These are phyloP conservation scores for Xiphophorus hellerii DNA, from an alignment of 2,113 vertebrate genomes.

Conservation along the genomic window DNA sequence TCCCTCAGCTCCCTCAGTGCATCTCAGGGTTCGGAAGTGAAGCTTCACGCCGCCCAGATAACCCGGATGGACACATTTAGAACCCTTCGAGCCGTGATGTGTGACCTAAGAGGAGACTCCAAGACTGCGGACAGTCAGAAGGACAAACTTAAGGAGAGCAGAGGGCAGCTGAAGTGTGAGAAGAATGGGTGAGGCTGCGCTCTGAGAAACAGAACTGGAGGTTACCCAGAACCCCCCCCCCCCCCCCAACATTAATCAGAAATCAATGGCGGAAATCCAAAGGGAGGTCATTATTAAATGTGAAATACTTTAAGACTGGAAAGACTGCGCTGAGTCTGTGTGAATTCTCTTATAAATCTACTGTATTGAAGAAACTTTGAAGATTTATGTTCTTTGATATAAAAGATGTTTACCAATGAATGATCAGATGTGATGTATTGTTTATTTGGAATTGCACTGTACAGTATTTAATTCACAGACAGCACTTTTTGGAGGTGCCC, in stretches of 20 bases:
- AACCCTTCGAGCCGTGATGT: constrained; percentile 67
- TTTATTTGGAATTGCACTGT: constrained; percentile 76
- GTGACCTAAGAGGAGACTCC: constrained; percentile 67
- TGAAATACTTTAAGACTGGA: constrained; percentile 54
- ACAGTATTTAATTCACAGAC: constrained; percentile 65
- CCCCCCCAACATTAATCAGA: constrained; percentile 34
- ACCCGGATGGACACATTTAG: constrained; percentile 71
- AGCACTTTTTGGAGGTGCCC: constrained; percentile 60
- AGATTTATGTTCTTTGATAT: constrained; percentile 71
- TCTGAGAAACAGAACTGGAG: constrained; percentile 35
- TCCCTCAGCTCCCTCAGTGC: constrained; percentile 84
- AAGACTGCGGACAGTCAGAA: constrained; percentile 58
- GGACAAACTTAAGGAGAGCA: constrained; percentile 72
- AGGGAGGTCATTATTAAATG: constrained; percentile 70
- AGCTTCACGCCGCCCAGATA: constrained; percentile 58
- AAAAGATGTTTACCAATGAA: constrained; percentile 73
- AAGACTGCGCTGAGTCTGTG: constrained; percentile 48
- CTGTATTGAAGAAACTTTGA: constrained; percentile 72
- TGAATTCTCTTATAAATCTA: constrained; percentile 72
- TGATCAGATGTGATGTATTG: constrained; percentile 76
- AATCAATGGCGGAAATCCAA: constrained; percentile 45
- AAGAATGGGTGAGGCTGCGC: constrained; percentile 66
- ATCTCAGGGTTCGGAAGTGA: constrained; percentile 66
- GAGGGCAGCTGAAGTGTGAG: constrained; percentile 70
- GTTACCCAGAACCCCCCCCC: constrained; percentile 22